These are phyloP conservation scores for Lepidocolaptes lacrymiger DNA, from an alignment of 2,797 vertebrate species.

Conservation along the genomic window DNA sequence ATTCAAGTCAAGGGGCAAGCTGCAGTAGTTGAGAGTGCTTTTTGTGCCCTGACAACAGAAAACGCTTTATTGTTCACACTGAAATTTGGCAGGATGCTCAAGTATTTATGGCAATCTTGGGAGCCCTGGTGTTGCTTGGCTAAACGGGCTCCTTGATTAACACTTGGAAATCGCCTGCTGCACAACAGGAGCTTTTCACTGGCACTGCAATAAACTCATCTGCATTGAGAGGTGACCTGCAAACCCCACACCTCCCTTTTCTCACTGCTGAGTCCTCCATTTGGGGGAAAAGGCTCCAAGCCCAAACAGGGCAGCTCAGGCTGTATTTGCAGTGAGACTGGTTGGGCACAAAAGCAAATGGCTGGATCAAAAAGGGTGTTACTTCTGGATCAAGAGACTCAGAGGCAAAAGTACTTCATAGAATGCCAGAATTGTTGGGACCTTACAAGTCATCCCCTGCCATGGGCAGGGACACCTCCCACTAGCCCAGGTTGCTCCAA, in stretches of 20 bases:
- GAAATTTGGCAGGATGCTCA: slow-evolving; percentile 41
- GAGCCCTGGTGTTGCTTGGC: neutral
- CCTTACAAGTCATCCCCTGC: neutral
- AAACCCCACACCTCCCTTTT: neutral
- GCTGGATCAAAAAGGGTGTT: neutral
- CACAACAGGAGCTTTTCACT: slow-evolving; percentile 57
- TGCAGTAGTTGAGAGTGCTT: neutral
- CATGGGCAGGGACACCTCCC: neutral
- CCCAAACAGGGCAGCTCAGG: neutral
- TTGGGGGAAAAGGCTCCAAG: neutral
- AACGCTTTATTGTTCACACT: slow-evolving; percentile 21
- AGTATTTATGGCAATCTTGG: neutral
- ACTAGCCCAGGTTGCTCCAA: neutral
- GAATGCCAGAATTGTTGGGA: neutral
- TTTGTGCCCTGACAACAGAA: slow-evolving; percentile 54
- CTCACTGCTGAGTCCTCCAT: neutral
- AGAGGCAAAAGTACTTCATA: neutral
- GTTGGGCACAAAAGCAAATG: neutral
- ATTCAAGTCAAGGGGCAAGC: neutral
- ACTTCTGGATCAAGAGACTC: neutral
- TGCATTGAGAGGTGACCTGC: slow-evolving; percentile 42
- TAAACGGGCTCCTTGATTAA: slow-evolving; percentile 6
- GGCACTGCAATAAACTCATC: slow-evolving; percentile 28
- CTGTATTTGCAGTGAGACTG: neutral
- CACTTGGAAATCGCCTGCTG: slow-evolving; percentile 5